Conservation (phyloP, 1,140 invertebrate genomes). For the Trachymyrmex cornetzi region DNA sequence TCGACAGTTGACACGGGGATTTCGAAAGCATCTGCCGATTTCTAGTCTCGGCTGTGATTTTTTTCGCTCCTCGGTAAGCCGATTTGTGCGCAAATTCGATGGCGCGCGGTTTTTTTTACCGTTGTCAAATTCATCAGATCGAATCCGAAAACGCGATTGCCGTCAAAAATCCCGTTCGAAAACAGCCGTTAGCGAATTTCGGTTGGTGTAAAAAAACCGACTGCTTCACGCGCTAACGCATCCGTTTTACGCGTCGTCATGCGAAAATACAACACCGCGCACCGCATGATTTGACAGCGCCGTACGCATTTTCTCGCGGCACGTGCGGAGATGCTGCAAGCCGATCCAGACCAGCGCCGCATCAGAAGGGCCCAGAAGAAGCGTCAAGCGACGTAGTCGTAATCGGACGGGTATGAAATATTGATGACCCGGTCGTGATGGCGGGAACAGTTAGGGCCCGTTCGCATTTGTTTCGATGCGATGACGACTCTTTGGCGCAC, state of each 20-base stretch:
- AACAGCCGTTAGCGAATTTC: constrained; percentile 12
- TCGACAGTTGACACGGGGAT: constrained; percentile 24
- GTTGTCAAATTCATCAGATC: constrained; percentile 44
- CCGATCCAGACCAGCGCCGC: constrained; percentile 2
- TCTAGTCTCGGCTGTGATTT: neutral
- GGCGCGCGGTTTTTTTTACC: constrained; percentile 25
- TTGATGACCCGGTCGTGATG: constrained; percentile 67
- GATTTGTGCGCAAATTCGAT: constrained; percentile 30
- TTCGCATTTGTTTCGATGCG: constrained; percentile 69
- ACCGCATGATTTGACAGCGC: neutral
- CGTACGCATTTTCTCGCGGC: neutral
- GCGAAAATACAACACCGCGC: constrained; percentile 14
- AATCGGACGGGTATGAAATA: constrained; percentile 72
- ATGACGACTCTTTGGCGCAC: constrained; percentile 67
- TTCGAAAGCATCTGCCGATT: constrained; percentile 11
- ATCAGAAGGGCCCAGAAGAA: constrained; percentile 41
- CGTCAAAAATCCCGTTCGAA: constrained; percentile 21
- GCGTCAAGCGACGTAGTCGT: constrained; percentile 14
- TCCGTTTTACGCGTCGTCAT: constrained; percentile 25
- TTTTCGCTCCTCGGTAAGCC: constrained; percentile 18
- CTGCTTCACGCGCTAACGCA: neutral
- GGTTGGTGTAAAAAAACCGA: constrained; percentile 21
- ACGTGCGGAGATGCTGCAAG: neutral
- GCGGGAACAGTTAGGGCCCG: neutral
- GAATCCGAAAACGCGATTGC: constrained; percentile 31